Conservation (phyloP, 2,797 vertebrate species). For the Octomys mimax region DNA sequence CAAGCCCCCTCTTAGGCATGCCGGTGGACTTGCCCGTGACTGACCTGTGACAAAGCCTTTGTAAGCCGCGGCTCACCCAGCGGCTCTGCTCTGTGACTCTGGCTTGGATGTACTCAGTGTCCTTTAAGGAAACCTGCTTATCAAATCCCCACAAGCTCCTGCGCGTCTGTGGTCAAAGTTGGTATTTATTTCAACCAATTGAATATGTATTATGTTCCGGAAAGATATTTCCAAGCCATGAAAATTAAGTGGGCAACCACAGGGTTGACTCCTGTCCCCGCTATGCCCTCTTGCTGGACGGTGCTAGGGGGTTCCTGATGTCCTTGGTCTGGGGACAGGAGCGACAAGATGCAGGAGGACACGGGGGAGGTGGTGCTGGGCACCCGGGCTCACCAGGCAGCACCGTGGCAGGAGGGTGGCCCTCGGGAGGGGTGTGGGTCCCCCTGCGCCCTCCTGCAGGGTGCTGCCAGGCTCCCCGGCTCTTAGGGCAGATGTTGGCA, state of each 20-base stretch:
- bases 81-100: neutral
- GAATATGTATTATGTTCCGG: conserved; percentile 41
- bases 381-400: neutral
- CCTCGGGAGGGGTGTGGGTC: neutral
- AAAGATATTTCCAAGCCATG: conserved; percentile 45
- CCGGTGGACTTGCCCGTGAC: neutral
- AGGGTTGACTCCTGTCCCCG: neutral
- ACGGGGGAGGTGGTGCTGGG: conserved; percentile 67
- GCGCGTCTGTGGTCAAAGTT: neutral
- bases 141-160: neutral
- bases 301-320: conserved; percentile 79
- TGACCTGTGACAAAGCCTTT: neutral
- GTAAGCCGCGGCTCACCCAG: neutral
- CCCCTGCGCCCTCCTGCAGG: neutral
- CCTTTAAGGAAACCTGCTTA: neutral
- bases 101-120: neutral
- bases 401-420: neutral
- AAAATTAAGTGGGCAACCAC: conserved; percentile 54
- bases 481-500: neutral
- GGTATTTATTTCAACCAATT: conserved; percentile 19
- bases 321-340: conserved; percentile 78
- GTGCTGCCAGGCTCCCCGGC: neutral
- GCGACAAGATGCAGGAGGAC: conserved; percentile 74
- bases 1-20: neutral
- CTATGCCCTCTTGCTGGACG: conserved; percentile 32